Evolutionary conservation across 2,888 invertebrate species (phyloP).

Genomic region (Drosophila parthenogenetica): DNA sequence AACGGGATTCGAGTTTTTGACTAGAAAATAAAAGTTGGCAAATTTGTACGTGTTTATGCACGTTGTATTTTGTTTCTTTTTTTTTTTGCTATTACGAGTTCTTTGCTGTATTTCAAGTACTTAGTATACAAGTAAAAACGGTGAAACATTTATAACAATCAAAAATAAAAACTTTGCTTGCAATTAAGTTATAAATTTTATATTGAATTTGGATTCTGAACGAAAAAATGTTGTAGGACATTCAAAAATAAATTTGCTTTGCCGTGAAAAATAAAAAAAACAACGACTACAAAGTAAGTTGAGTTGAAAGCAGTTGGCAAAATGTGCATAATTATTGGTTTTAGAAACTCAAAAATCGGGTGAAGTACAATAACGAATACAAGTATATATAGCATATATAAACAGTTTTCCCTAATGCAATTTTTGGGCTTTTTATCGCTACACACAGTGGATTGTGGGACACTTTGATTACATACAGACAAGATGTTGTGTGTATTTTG

Average conservation of each 20-base stretch:
- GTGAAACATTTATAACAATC: constrained; percentile 46
- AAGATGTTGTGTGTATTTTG: constrained; percentile 5
- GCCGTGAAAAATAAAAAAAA: constrained; percentile 3
- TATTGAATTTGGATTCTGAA: constrained; percentile 12
- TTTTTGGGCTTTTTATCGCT: constrained; percentile 14
- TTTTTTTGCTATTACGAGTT: not conserved
- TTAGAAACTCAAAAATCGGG: constrained; percentile 8
- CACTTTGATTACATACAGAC: constrained; percentile 4
- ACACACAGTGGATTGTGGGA: constrained; percentile 20
- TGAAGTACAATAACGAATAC: constrained; percentile 14
- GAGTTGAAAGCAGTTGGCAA: constrained; percentile 34
- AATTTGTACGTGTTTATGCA: constrained; percentile 28
- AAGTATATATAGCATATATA: not conserved
- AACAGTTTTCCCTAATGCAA: constrained; percentile 1
- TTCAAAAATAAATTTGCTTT: constrained; percentile 35
- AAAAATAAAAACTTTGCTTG: constrained; percentile 40
- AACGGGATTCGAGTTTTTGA: constrained; percentile 85
- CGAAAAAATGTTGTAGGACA: constrained; percentile 19
- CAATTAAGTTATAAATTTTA: constrained; percentile 25
- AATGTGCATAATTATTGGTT: constrained; percentile 16
- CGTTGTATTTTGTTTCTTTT: constrained; percentile 21
- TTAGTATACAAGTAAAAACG: constrained; percentile 32
- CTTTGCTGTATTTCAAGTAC: constrained; percentile 22
- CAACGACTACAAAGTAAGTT: constrained; percentile 38
- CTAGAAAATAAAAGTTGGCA: constrained; percentile 80